phyloP scores from a whole-genome alignment of 2,797 vertebrate species.

The Pipistrellus kuhlii region DNA sequence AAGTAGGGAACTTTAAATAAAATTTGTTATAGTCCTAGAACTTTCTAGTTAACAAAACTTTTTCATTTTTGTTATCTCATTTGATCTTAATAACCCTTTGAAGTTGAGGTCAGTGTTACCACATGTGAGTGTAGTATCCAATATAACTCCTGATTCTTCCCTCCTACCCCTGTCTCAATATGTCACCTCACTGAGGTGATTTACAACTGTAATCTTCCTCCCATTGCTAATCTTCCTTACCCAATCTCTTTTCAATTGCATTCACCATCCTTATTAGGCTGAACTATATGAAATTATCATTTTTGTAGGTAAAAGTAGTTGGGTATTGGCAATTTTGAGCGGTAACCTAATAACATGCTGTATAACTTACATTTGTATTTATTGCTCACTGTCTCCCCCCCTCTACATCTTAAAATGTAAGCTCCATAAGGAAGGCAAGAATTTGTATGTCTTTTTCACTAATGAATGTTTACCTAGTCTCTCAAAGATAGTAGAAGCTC shows the following conservation, averaged over 20 bases:
- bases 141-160: background rate
- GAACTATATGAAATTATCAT: background rate
- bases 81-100: background rate
- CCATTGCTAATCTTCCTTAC: background rate
- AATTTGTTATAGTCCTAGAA: background rate
- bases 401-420: background rate
- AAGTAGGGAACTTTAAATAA: slow-evolving; percentile 6
- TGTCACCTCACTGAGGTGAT: background rate
- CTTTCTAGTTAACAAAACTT: slow-evolving; percentile 12
- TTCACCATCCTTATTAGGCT: background rate
- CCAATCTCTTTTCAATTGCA: background rate
- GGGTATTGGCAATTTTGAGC: background rate
- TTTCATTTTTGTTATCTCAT: background rate
- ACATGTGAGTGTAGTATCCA: background rate
- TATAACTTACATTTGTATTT: background rate
- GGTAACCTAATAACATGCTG: background rate
- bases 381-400: background rate
- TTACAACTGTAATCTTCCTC: background rate
- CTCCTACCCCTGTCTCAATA: background rate
- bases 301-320: background rate
- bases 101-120: background rate
- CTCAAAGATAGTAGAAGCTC: background rate
- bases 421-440: background rate
- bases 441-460: background rate
- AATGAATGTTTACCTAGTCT: background rate